phyloP scores from a whole-genome alignment of 2,113 vertebrate species.

The Alectura lathami region DNA sequence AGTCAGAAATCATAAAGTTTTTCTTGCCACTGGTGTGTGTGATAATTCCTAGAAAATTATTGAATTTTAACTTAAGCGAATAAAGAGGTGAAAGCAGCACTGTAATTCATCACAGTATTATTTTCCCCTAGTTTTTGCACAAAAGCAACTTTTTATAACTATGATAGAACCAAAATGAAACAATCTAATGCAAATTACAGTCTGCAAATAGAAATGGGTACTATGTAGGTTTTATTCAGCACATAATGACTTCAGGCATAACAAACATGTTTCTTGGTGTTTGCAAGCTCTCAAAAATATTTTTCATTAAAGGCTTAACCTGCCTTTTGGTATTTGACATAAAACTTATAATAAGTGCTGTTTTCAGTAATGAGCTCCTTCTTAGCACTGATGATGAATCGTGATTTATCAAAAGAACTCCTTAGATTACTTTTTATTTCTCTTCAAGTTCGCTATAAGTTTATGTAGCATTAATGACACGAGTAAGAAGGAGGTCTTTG shows the following conservation, averaged over 20 bases:
- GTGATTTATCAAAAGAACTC: slow-evolving; percentile 64
- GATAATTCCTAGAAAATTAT: background rate
- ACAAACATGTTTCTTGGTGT: background rate
- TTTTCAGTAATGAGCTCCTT: slow-evolving; percentile 61
- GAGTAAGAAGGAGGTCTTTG: slow-evolving; percentile 63
- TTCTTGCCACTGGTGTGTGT: background rate
- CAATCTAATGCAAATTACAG: background rate
- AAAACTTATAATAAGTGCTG: slow-evolving; percentile 59
- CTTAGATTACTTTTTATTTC: slow-evolving; percentile 65
- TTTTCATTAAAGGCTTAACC: slow-evolving; percentile 32
- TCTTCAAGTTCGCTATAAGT: slow-evolving; percentile 67
- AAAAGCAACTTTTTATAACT: background rate
- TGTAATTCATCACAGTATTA: background rate
- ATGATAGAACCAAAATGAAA: background rate
- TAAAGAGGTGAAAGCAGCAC: background rate
- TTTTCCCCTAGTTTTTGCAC: background rate
- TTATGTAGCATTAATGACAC: slow-evolving; percentile 69
- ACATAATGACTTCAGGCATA: background rate
- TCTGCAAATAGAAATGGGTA: background rate
- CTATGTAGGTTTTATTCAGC: background rate
- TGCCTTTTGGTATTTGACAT: slow-evolving; percentile 48
- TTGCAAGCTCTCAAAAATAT: slow-evolving; percentile 33
- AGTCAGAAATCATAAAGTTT: background rate
- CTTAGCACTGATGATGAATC: slow-evolving; percentile 60
- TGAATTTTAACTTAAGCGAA: background rate